Conservation (phyloP, 2,888 invertebrate genomes). For the Epirrhoe tristata region DNA sequence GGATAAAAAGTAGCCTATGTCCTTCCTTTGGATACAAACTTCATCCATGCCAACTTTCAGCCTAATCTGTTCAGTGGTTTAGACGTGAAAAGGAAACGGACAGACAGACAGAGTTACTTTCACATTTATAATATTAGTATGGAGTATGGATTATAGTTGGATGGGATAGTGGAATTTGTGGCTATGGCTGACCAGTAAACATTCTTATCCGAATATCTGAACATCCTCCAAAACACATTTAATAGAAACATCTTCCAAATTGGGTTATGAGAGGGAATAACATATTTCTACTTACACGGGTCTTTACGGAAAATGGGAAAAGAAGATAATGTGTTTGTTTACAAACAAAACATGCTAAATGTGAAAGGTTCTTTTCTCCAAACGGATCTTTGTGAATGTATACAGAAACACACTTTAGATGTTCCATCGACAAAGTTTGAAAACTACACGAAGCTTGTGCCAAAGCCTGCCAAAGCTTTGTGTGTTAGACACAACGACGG, state of each 20-base stretch:
- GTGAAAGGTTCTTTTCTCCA: constrained; percentile 13
- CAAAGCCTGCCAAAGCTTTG: no score
- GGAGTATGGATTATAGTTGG: no score
- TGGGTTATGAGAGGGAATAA: constrained; percentile 8
- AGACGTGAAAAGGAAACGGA: no score
- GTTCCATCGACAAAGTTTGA: background rate
- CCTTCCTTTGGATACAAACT: no score
- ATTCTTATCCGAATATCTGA: background rate
- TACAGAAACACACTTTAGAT: background rate
- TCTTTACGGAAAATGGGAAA: constrained; percentile 18
- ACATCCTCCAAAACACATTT: background rate
- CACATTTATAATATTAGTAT: no score
- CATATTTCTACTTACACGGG: constrained; percentile 11
- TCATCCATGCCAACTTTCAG: no score
- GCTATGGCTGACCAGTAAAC: background rate
- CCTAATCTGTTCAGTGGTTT: no score
- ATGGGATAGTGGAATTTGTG: no score
- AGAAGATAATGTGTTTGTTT: constrained; percentile 36
- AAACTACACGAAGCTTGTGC: no score
- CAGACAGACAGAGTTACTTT: no score
- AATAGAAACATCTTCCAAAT: constrained; percentile 6
- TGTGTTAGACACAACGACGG: no score
- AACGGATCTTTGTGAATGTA: background rate
- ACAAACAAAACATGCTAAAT: constrained; percentile 13
- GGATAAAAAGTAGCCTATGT: no score